These are phyloP conservation scores for Ptychobarbus kaznakovi DNA, from an alignment of 2,797 vertebrate genomes.

Conservation along the genomic window DNA sequence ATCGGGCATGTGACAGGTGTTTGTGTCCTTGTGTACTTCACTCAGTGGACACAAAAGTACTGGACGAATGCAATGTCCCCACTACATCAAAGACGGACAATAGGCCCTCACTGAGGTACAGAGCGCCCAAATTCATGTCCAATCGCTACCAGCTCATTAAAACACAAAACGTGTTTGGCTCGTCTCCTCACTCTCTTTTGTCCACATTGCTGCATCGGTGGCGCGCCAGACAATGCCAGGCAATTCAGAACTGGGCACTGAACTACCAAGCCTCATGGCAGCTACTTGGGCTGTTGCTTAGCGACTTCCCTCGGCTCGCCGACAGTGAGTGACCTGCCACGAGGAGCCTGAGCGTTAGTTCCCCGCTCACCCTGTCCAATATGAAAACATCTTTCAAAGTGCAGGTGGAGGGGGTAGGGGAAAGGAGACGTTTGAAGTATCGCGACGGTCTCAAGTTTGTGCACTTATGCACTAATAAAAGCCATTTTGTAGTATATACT, in stretches of 20 bases:
- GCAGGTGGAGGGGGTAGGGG: conserved; percentile 40
- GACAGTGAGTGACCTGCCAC: conserved; percentile 65
- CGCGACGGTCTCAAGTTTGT: neutral
- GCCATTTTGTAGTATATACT: neutral
- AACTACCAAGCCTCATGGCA: conserved; percentile 70
- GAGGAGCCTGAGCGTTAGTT: conserved; percentile 66
- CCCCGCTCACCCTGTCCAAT: conserved; percentile 63
- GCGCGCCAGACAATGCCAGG: conserved; percentile 70
- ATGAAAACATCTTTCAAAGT: conserved; percentile 73
- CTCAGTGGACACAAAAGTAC: conserved; percentile 47
- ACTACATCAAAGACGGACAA: conserved; percentile 56
- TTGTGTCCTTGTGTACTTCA: conserved; percentile 49
- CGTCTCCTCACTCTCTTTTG: conserved; percentile 66
- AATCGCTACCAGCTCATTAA: conserved; percentile 70
- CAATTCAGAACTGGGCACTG: conserved; percentile 68
- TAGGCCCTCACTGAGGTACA: conserved; percentile 64
- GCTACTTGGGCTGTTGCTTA: conserved; percentile 78
- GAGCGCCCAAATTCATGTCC: conserved; percentile 65
- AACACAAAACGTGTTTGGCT: conserved; percentile 67
- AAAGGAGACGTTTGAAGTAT: conserved; percentile 54
- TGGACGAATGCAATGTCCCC: conserved; percentile 53
- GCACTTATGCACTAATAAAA: neutral
- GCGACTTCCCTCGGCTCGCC: conserved; percentile 69
- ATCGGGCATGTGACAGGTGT: conserved; percentile 62
- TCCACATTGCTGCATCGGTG: conserved; percentile 65